Evolutionary conservation across 2,113 vertebrate genomes (phyloP).

Genomic region (Leiothrix lutea): DNA sequence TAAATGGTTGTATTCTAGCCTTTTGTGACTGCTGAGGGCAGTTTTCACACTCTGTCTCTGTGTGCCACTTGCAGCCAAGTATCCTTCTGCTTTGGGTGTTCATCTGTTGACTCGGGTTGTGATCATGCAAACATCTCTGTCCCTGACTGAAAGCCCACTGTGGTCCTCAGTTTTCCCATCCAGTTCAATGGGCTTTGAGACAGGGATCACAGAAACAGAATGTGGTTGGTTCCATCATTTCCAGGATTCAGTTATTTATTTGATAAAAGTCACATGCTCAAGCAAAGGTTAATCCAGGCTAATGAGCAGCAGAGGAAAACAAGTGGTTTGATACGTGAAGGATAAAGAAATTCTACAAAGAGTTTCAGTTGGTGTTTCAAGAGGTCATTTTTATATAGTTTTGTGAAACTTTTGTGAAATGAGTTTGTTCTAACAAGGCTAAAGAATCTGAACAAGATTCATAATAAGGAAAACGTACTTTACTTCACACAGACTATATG

Average conservation of each 20-base stretch:
- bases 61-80: neutral
- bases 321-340: neutral
- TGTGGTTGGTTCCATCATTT: neutral
- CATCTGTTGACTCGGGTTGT: neutral
- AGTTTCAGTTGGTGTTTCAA: neutral
- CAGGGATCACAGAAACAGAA: neutral
- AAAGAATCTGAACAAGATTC: neutral
- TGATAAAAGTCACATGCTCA: neutral
- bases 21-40: neutral
- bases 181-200: neutral
- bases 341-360: neutral
- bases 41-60: neutral
- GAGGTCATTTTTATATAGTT: neutral
- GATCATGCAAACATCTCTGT: neutral
- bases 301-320: neutral
- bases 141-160: neutral
- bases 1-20: neutral
- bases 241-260: neutral
- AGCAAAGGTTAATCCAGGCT: neutral
- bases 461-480: neutral
- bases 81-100: neutral
- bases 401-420: neutral
- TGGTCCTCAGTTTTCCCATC: neutral
- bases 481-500: neutral
- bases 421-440: conserved; percentile 9